Evolutionary conservation across 2,113 vertebrate genomes (phyloP).

Genomic region (Dermatemys mawii): DNA sequence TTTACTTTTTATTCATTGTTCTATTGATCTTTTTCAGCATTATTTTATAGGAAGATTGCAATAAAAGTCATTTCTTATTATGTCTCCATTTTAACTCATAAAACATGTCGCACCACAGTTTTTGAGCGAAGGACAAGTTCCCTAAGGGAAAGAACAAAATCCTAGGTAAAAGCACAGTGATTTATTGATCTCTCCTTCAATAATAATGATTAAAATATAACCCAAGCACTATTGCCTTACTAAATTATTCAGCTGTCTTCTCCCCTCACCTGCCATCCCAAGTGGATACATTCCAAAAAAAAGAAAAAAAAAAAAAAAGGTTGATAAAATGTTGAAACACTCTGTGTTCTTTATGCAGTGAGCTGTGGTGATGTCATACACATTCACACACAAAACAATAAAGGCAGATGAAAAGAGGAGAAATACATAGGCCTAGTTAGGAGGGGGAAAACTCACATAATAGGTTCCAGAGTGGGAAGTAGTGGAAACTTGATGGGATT

Average conservation of each 20-base stretch:
- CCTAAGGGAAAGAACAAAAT: slow-evolving; percentile 35
- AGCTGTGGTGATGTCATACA: background rate
- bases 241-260: slow-evolving; percentile 55
- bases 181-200: slow-evolving; percentile 56
- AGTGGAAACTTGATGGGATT: background rate
- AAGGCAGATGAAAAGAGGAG: background rate
- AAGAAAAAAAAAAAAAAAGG: background rate
- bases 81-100: slow-evolving; percentile 48
- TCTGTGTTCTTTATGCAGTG: background rate
- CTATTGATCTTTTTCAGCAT: slow-evolving; percentile 57
- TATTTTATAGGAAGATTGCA: slow-evolving; percentile 42
- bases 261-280: background rate
- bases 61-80: slow-evolving; percentile 62
- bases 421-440: background rate
- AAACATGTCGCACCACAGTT: background rate
- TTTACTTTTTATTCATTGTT: slow-evolving; percentile 60
- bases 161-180: background rate
- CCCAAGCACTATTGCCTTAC: slow-evolving; percentile 21
- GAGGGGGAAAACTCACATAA: background rate
- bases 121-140: slow-evolving; percentile 40
- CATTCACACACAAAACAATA: background rate
- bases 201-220: slow-evolving; percentile 63
- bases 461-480: background rate
- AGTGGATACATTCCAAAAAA: background rate
- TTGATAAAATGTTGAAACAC: background rate